Base-by-base conservation (phyloP, 2,113 vertebrate species). In the Marcusenius ussheri region DNA sequence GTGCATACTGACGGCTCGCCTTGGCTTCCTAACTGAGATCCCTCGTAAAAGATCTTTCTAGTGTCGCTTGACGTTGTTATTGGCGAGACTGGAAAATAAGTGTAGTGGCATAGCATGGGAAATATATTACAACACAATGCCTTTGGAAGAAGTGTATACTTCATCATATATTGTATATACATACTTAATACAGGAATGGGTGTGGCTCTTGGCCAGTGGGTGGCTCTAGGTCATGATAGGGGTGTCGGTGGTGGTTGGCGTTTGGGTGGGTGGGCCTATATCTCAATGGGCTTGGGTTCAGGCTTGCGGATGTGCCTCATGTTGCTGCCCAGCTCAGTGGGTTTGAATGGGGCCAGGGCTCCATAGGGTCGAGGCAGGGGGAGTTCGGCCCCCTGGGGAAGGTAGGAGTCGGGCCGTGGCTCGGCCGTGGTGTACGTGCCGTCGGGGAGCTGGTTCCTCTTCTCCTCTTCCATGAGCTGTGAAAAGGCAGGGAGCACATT, bases 251-350 rank as follows among this genome's bases (percentile, higher is more conserved):
- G 13, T 39, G 70, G 31, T 39, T 35, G 70, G 10, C 5, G 27
- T 27, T 70, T 27, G 31, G 11, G n/a, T 46, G 46, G 46, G 17
- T n/a, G 15, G 50, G 50, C n/a, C 95, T 94, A 97, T 66, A 95
- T 95, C 93, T 97, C 95, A 51, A 95, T 95, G 15, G 96, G 95
- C 90, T 95, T 96, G 84, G 93, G 50, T 17, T 91, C 49, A 2
- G 97, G 96, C 90, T 98, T 98, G 92, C 95, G 96, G 90, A 97
- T 94, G 90, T 97, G 96, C 87, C 97, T 96, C 88, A 95, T 96
- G 58, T 95, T 96, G 47, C 94, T 92, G 5, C 96, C 94, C 0
- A 94, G 94, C 50, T 96, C 95, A 0, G 90, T 93, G 7, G 97
- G 96, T 70, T 97, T 97, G 93, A 98, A 97, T 1, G 97, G 97